phyloP scores from a whole-genome alignment of 1,140 invertebrate genomes.

The Bombus superbus region DNA sequence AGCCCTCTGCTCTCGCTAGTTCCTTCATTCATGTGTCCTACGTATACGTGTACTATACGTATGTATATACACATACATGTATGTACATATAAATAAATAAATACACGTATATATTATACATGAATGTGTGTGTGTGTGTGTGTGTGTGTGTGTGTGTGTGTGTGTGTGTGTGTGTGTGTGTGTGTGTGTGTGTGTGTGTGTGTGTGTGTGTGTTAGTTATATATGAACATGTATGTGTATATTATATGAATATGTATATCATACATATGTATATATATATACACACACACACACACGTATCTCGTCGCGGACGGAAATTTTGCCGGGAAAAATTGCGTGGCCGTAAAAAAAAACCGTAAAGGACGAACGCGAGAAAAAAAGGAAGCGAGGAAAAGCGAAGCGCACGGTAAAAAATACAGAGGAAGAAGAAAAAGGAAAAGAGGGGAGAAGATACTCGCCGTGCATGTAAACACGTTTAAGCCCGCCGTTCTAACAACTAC shows the following conservation, averaged over 20 bases:
- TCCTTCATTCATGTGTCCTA: background rate
- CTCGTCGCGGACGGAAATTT: background rate
- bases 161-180: too few relatives aligned
- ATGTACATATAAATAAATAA: too few relatives aligned
- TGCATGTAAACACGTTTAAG: slow-evolving; percentile 46
- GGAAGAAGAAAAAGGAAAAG: too few relatives aligned
- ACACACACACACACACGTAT: background rate
- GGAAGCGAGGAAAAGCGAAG: too few relatives aligned
- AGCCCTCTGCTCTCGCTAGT: background rate
- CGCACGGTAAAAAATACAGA: background rate
- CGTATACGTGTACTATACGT: background rate
- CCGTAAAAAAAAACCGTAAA: slow-evolving; percentile 6
- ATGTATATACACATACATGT: background rate
- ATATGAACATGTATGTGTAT: too few relatives aligned
- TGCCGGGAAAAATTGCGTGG: background rate
- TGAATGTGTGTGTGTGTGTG: too few relatives aligned
- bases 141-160: too few relatives aligned
- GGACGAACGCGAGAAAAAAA: background rate
- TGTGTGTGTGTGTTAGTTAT: too few relatives aligned
- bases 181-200: too few relatives aligned
- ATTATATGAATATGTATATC: background rate
- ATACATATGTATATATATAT: too few relatives aligned
- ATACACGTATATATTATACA: too few relatives aligned
- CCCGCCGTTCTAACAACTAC: slow-evolving; percentile 3
- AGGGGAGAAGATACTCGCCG: background rate